A percentile compares a stretch with the other conserved stretches of the same genome.
Conservation (phyloP, 2,888 invertebrate genomes). For the Chloroclystis v-ata region DNA sequence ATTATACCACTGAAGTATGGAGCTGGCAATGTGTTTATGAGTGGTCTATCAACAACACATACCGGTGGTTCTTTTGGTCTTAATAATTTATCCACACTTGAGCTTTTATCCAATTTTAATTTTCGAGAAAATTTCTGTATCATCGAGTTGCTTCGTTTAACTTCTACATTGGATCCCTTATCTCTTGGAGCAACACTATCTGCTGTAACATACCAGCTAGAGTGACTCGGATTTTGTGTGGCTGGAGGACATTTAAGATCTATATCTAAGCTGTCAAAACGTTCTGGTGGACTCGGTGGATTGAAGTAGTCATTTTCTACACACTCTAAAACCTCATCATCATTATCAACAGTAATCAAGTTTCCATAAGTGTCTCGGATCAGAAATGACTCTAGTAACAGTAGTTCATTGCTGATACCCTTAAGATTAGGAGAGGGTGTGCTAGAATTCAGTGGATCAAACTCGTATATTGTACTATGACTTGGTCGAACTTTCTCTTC, state of each 20-base stretch:
- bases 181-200: conserved; percentile 32
- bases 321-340: conserved; percentile 56
- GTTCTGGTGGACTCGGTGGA: conserved; percentile 80
- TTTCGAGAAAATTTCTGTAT: conserved; percentile 62
- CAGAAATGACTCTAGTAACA: conserved; percentile 82
- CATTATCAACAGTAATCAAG: conserved; percentile 66
- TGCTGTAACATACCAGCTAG: conserved; percentile 60
- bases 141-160: conserved; percentile 48
- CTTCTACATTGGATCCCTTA: conserved; percentile 36
- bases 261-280: conserved; percentile 79
- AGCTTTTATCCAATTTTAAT: conserved; percentile 67
- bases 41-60: conserved; percentile 70
- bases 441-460: conserved; percentile 79
- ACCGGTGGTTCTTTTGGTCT: conserved; percentile 44
- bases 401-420: conserved; percentile 79
- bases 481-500: conserved; percentile 44
- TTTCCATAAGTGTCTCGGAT: conserved; percentile 83
- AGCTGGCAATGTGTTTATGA: conserved; percentile 62
- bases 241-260: conserved; percentile 9
- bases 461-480: conserved; percentile 83
- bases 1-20: conserved; percentile 80
- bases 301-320: conserved; percentile 65
- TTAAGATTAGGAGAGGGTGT: conserved; percentile 45
- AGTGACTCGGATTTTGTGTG: conserved; percentile 54
- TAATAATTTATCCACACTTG: conserved; percentile 51